These are phyloP conservation scores for Nematostella vectensis DNA, from an alignment of 92 coral and sea anemone species.

Conservation along the genomic window DNA sequence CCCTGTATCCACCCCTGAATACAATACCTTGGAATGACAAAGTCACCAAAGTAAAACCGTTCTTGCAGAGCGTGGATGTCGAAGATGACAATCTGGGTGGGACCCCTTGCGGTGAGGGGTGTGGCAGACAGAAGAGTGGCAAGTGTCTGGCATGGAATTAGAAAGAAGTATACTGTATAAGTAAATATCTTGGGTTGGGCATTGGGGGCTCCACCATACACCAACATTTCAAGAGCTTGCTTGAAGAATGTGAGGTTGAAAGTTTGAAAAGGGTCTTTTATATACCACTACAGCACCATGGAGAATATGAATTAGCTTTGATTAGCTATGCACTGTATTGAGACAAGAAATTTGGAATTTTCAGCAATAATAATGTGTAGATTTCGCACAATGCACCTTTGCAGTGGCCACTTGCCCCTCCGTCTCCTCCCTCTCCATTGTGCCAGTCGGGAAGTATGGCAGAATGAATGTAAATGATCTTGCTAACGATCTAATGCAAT, in stretches of 20 bases:
- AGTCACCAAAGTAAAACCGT: constrained; percentile 89
- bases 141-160: constrained; percentile 79
- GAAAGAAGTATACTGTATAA: not conserved
- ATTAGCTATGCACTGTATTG: too few relatives aligned
- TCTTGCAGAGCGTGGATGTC: constrained; percentile 96
- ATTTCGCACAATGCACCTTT: constrained; percentile 65
- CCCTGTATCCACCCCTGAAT: too few relatives aligned
- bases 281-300: too few relatives aligned
- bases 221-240: too few relatives aligned
- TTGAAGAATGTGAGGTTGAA: too few relatives aligned
- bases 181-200: too few relatives aligned
- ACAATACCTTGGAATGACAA: constrained; percentile 95
- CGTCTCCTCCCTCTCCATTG: constrained; percentile 94
- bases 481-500: constrained; percentile 59
- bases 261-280: not conserved
- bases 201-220: too few relatives aligned
- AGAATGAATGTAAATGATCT: constrained; percentile 87
- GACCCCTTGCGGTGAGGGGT: constrained; percentile 96
- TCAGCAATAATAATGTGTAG: too few relatives aligned
- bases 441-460: constrained; percentile 95
- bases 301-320: too few relatives aligned
- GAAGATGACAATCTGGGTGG: constrained; percentile 91
- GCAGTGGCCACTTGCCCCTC: constrained; percentile 99
- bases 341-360: too few relatives aligned
- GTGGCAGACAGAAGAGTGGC: constrained; percentile 81